Base-by-base conservation (phyloP, 2,888 invertebrate genomes). In the Myopa testacea region DNA sequence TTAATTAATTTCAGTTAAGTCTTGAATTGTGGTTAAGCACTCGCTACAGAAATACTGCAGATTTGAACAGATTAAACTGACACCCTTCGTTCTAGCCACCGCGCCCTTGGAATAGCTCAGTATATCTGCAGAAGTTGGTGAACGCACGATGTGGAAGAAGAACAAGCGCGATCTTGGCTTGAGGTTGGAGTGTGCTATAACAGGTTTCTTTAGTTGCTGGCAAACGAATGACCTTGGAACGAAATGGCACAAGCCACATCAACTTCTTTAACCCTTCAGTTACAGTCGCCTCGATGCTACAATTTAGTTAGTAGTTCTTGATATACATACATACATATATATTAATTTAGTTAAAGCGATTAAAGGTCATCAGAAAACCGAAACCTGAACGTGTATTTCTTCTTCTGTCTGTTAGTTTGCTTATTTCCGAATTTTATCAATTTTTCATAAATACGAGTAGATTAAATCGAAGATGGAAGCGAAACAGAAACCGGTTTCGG, bases 1-100 rank as follows among this genome's bases (percentile, higher is more conserved):
- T 80, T 82, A 86, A 85, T 85, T 85, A 85, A 86, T 84, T 83
- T 85, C 80, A 76, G 75, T 72, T 72, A 62, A 74, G 63, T 50
- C 76, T 76, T 75, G 72, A 77, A 79, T 73, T 76, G 71, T 73
- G 76, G 75, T 76, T 80, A 74, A 71, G 74, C 72, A 72, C 71
- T 76, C 50, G n/a, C 73, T 26, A 34, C 67, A 55, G 40, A 10
- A 65, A 34, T 34, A 10, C 52, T 37, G 65, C 75, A 70, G 75
- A 75, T 78, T 78, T 68, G 26, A 78, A 34, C 55, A 14, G 65
- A 40, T 65, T 65, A 10, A 71, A 76, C 26, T 60, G 75, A 67
- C 70, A 76, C 60, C 19, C 6, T 10, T 45, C 45, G 16, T 26
- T 16, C 40, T 14, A 4, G 37, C 26, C 14, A 60, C 76, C 70